phyloP scores from a whole-genome alignment of 2,888 invertebrate species.

The Protodeltote pygarga region DNA sequence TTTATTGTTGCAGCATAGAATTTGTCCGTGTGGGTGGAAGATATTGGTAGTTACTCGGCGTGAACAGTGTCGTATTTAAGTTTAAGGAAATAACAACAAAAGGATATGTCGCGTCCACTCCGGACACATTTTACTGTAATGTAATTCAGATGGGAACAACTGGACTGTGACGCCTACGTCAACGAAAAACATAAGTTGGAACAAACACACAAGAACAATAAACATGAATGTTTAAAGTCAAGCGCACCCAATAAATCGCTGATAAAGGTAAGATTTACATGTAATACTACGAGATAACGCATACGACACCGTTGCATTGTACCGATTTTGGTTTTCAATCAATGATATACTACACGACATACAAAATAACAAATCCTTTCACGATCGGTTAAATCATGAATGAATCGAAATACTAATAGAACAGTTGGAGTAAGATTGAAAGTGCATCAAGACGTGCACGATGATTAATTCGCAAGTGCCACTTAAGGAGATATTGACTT shows the following conservation, averaged over 20 bases:
- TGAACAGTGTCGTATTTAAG: constrained; percentile 55
- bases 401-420: constrained; percentile 67
- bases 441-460: constrained; percentile 76
- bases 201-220: constrained; percentile 63
- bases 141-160: constrained; percentile 69
- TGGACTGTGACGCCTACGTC: constrained; percentile 80
- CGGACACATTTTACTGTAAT: constrained; percentile 66
- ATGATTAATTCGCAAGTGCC: constrained; percentile 77
- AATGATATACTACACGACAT: constrained; percentile 48
- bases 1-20: constrained; percentile 74
- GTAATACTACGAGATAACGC: constrained; percentile 72
- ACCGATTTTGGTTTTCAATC: constrained; percentile 63
- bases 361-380: constrained; percentile 46
- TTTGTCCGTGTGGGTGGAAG: constrained; percentile 72
- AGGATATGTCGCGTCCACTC: constrained; percentile 60
- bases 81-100: constrained; percentile 66
- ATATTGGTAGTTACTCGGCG: constrained; percentile 66
- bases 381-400: constrained; percentile 54
- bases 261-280: constrained; percentile 78
- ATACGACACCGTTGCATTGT: constrained; percentile 67
- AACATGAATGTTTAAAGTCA: constrained; percentile 76
- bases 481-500: constrained; percentile 77
- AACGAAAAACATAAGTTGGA: constrained; percentile 69
- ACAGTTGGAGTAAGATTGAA: constrained; percentile 74
- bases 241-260: constrained; percentile 79